Evolutionary conservation across 2,888 invertebrate genomes (phyloP), one percentile per base, ranked within the genome.

Genomic region (Trichopoda pennipes): DNA sequence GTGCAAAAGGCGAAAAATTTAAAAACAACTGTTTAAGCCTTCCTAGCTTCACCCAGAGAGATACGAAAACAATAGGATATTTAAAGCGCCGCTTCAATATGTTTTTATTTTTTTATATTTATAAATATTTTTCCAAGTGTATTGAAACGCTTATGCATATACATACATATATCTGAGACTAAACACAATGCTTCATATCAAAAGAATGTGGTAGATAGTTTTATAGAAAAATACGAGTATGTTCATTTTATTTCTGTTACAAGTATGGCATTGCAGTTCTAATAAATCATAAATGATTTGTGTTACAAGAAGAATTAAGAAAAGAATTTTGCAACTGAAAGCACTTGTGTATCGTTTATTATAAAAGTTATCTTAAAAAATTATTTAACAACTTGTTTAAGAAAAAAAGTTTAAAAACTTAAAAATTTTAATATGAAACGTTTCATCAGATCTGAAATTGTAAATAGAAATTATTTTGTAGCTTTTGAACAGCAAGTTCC

Each of bases 241-340:
- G 53, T 66, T 68, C 70, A 68, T 66, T 61, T 70, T 56, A 68
- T 51, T 51, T 68, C 17, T 66, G 66, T 47, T 28, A 6, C 28
- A 4, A 28, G 28, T 68, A 68, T 79, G 55, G 38, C 61, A 79
- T 35, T 82, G 78, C 81, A 79, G 78, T 66, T 61, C 61, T 68
- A 64, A 82, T 82, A 82, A 76, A 79, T 82, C 82, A 82, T 79
- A 68, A 73, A 64, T 64, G 73, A 80, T 61, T 61, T 47, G 73
- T 61, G 38, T 66, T 55, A 68, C 42, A 60, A 55, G 17, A 44
- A n/a, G 35, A 55, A 61, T 60, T 49, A 23, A 44, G 28, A 61
- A 61, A 53, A 55, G 53, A 68, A 55, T 60, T 47, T 79, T 60
- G 44, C 61, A 61, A 55, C 53, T 63, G 23, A 51, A 49, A 47